Base-by-base conservation (phyloP, 2,888 invertebrate genomes). In the Monochamus alternatus region DNA sequence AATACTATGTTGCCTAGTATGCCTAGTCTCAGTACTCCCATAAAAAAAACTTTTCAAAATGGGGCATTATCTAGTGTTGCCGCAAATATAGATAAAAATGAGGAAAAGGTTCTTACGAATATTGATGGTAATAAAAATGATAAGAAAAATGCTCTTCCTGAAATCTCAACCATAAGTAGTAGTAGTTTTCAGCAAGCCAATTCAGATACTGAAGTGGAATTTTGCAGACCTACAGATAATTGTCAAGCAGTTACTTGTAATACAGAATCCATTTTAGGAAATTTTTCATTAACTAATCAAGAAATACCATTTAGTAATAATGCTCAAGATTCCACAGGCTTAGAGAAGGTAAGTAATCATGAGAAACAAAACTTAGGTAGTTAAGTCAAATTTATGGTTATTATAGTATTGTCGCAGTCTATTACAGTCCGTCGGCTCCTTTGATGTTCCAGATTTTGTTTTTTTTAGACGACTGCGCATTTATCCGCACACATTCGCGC, bases 1-100 rank as follows among this genome's bases (percentile, higher is more conserved):
- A 68, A 38, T 47, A 59, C 44, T 30, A 87, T 86, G 86, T 84
- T 87, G 78, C 87, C 87, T 38, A 88, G 86, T 77, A 88, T 89
- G 88, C 89, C 88, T 22, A 84, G 79, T 76, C 81, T 88, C 47
- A 74, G 73, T 55, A 85, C 86, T 12, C 86, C 86, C 22, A 59
- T 78, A 8, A 87, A 86, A 75, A 82, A 76, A 31, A n/a, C 30
- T 44, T 58, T 38, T 7, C 70, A 70, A 43, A 68, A 65, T 68
- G 68, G 76, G 43, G 65, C 14, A 47, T 72, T 52, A n/a, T 71
- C 43, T 65, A 63, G 22, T 52, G 30, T 31, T 22, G 55, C 22
- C 22, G 22, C 60, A 30, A 47, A 60, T 60, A 51, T 5, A 65
- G 47, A 14, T 60, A 69, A 51, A 69, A 69, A 22, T 22, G 60